These are phyloP conservation scores for Pheosia tremula DNA, from an alignment of 2,888 invertebrate species.

Conservation along the genomic window DNA sequence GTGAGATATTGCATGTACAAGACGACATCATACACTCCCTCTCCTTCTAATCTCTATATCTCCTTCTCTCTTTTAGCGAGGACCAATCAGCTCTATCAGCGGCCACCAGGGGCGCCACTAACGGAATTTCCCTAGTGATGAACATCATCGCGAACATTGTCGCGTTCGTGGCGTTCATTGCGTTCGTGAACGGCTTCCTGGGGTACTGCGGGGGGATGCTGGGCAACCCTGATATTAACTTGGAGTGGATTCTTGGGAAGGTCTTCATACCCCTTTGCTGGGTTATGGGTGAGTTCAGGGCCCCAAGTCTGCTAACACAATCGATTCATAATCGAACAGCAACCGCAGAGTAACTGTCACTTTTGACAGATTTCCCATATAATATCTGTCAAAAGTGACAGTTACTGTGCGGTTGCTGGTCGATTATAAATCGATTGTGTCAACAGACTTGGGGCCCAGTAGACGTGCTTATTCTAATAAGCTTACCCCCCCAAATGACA, in stretches of 20 bases:
- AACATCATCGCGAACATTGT: conserved; percentile 96
- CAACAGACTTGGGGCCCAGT: too few species aligned
- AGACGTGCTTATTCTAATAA: too few species aligned
- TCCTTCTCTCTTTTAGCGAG: conserved; percentile 76
- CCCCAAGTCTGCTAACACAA: not conserved
- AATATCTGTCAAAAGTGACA: too few species aligned
- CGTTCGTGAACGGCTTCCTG: conserved; percentile 92
- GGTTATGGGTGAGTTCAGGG: conserved; percentile 88
- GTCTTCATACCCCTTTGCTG: conserved; percentile 96
- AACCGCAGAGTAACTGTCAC: too few species aligned
- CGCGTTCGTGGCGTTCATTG: conserved; percentile 94
- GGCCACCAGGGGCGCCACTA: conserved; percentile 94
- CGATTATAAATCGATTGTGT: too few species aligned
- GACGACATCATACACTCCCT: too few species aligned
- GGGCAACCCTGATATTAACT: conserved; percentile 85
- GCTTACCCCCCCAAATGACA: too few species aligned
- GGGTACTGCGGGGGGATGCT: conserved; percentile 92
- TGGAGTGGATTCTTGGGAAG: conserved; percentile 93
- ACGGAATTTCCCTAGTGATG: conserved; percentile 91
- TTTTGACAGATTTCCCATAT: too few species aligned
- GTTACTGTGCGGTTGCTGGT: too few species aligned
- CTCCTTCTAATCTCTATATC: too few species aligned
- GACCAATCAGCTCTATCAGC: conserved; percentile 95
- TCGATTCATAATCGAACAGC: not conserved
- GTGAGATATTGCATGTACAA: too few species aligned